Conservation (phyloP, 2,888 invertebrate genomes). For the Drosophila merina region DNA sequence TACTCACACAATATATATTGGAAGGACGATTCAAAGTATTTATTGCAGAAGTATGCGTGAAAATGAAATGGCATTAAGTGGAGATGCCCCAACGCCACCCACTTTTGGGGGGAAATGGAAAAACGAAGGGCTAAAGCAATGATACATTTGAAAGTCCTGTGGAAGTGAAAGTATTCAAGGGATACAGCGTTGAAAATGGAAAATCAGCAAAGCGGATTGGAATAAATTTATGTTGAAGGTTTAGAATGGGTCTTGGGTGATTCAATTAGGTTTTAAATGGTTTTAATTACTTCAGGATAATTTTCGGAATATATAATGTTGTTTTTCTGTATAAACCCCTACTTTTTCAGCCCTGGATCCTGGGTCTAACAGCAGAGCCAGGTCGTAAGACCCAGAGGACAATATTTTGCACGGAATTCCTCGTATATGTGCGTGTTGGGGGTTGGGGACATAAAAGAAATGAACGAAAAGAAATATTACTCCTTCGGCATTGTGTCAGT, state of each 20-base stretch:
- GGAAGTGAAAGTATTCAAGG: slow-evolving; percentile 38
- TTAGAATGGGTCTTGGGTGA: too few relatives aligned
- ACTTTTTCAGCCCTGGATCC: slow-evolving; percentile 23
- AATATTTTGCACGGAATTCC: slow-evolving; percentile 55
- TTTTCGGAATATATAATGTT: too few relatives aligned
- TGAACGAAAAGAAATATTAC: slow-evolving; percentile 53
- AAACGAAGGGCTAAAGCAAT: slow-evolving; percentile 56
- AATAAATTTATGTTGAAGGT: neutral
- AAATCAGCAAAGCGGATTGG: neutral
- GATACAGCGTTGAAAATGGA: slow-evolving; percentile 10
- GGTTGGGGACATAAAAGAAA: slow-evolving; percentile 22
- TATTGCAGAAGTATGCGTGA: slow-evolving; percentile 48
- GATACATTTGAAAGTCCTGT: slow-evolving; percentile 55
- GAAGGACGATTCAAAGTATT: slow-evolving; percentile 14
- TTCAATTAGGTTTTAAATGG: too few relatives aligned
- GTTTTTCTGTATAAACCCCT: too few relatives aligned
- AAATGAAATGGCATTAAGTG: slow-evolving; percentile 57
- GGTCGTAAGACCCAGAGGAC: slow-evolving; percentile 44
- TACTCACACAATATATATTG: slow-evolving; percentile 3
- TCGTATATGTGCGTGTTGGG: slow-evolving; percentile 5
- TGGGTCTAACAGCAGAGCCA: slow-evolving; percentile 20
- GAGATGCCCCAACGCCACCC: slow-evolving; percentile 30
- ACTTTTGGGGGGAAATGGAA: slow-evolving; percentile 16
- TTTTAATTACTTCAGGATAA: too few relatives aligned
- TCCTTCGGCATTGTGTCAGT: slow-evolving; percentile 48